phyloP scores from a whole-genome alignment of 2,888 invertebrate species.

The Plusia festucae region DNA sequence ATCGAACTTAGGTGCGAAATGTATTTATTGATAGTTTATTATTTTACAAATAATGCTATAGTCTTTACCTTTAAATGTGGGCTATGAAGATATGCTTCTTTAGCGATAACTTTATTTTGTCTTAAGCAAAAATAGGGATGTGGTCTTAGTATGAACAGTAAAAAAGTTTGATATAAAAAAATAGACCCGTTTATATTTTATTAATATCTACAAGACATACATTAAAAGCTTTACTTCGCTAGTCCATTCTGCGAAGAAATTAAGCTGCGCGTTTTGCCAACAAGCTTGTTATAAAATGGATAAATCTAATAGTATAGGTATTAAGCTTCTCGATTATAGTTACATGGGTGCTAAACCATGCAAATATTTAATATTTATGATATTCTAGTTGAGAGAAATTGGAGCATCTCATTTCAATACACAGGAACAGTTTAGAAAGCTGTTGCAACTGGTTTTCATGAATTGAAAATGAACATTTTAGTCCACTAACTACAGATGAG shows the following conservation, averaged over 20 bases:
- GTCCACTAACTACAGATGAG: constrained; percentile 29
- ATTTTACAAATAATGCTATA: not conserved
- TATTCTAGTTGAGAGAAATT: constrained; percentile 49
- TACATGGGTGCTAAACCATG: constrained; percentile 14
- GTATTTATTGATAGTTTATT: not conserved
- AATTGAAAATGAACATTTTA: constrained; percentile 47
- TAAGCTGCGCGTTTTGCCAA: not conserved
- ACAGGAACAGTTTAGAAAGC: constrained; percentile 41
- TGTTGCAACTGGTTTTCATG: constrained; percentile 35
- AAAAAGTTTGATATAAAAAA: too few species aligned
- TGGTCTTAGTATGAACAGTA: too few species aligned
- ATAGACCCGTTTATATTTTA: too few species aligned
- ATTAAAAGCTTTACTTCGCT: too few species aligned
- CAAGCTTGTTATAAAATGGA: not conserved
- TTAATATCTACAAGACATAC: too few species aligned
- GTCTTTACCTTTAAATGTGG: not conserved
- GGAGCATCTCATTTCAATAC: constrained; percentile 44
- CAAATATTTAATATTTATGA: constrained; percentile 41
- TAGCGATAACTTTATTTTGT: too few species aligned
- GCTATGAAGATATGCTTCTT: not conserved
- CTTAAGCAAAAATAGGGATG: not conserved
- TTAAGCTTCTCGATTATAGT: not conserved
- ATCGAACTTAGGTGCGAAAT: not conserved
- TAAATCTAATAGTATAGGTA: not conserved
- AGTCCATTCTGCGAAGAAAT: not conserved